These are phyloP conservation scores for Asbolus verrucosus DNA, from an alignment of 1,140 invertebrate species.

Conservation along the genomic window DNA sequence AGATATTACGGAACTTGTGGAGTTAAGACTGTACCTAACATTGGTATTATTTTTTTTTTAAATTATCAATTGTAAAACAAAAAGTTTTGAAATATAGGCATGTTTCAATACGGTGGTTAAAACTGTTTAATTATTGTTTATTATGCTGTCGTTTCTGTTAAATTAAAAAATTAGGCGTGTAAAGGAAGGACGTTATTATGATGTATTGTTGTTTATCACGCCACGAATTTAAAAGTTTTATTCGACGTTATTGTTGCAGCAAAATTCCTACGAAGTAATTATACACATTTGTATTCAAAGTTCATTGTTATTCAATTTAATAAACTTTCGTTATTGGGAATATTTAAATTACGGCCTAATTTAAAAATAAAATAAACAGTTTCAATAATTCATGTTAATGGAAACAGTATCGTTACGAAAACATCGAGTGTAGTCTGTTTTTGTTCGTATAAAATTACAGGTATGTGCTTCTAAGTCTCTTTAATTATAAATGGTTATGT, in stretches of 20 bases:
- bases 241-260: conserved; percentile 29
- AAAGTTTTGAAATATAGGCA: too few species aligned
- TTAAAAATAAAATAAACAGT: conserved; percentile 39
- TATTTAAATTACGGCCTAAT: conserved; percentile 37
- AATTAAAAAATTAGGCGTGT: conserved; percentile 25
- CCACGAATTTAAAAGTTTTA: conserved; percentile 25
- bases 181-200: conserved; percentile 22
- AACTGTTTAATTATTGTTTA: conserved; percentile 23
- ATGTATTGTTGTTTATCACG: conserved; percentile 16
- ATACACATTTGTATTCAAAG: conserved; percentile 24
- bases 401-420: conserved; percentile 8
- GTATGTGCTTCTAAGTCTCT: background rate
- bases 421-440: conserved; percentile 6
- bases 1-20: too few species aligned
- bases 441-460: conserved; percentile 16
- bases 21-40: too few species aligned
- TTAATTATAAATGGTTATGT: background rate
- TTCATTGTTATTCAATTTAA: conserved; percentile 22
- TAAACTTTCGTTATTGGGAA: conserved; percentile 16
- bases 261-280: conserved; percentile 21
- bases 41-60: too few species aligned
- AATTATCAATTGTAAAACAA: too few species aligned
- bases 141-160: background rate
- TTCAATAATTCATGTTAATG: conserved; percentile 28
- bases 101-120: too few species aligned